Percentiles rank a stretch among this genome's conserved stretches.
phyloP scores from a whole-genome alignment of 2,797 vertebrate species.

The Hafferia zeledoni region DNA sequence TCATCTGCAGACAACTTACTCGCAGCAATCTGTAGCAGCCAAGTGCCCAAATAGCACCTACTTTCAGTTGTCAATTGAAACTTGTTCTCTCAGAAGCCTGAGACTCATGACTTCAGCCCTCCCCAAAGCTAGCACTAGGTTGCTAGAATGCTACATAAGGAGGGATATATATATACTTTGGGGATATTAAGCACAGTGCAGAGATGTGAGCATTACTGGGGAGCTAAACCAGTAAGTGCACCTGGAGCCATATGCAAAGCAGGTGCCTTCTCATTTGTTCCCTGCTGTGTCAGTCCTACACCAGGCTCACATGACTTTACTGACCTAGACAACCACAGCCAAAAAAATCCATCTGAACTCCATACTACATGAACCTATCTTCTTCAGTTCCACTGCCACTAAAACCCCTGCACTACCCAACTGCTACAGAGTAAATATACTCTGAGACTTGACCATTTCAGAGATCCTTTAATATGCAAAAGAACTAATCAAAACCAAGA shows the following conservation, averaged over 20 bases:
- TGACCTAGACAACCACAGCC: not conserved
- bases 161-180: accelerated
- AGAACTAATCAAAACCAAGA: not conserved
- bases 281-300: not conserved
- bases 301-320: accelerated
- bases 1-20: not conserved
- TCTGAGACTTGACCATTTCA: not conserved
- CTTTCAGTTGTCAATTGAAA: not conserved
- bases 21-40: not conserved
- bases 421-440: not conserved
- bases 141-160: not conserved
- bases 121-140: not conserved
- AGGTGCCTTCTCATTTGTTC: not conserved
- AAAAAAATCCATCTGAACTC: not conserved
- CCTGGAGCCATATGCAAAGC: not conserved
- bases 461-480: not conserved
- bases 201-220: not conserved
- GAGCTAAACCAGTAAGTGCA: not conserved
- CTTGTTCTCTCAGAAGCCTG: not conserved
- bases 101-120: not conserved
- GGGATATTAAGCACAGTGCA: not conserved
- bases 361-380: not conserved
- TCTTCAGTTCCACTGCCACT: not conserved
- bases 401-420: not conserved
- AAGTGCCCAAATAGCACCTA: not conserved